Conservation (phyloP, 2,888 invertebrate genomes). For the Drosophila dives region DNA sequence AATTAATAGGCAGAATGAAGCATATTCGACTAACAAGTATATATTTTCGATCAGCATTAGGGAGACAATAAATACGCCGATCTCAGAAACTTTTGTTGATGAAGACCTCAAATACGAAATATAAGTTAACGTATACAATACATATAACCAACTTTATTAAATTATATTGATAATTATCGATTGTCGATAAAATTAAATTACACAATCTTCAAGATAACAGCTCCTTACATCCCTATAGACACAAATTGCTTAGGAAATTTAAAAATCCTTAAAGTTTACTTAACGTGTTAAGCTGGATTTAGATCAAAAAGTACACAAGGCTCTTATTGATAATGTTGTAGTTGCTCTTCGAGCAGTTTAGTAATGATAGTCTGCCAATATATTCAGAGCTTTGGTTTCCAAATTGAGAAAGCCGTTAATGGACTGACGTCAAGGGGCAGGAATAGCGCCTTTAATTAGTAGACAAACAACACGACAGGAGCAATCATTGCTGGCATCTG, state of each 20-base stretch:
- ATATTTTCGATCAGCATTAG: background rate
- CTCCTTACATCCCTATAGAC: background rate
- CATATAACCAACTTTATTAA: background rate
- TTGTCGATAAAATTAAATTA: background rate
- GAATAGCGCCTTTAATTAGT: slow-evolving; percentile 73
- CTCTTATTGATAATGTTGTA: background rate
- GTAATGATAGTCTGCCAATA: slow-evolving; percentile 3
- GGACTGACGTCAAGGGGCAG: slow-evolving; percentile 63
- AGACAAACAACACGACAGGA: slow-evolving; percentile 49
- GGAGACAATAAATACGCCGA: background rate
- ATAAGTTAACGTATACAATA: background rate
- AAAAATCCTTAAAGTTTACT: background rate
- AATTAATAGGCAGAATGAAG: background rate
- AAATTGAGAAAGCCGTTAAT: slow-evolving; percentile 47
- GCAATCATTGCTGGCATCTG: slow-evolving; percentile 33
- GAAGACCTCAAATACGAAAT: too few relatives aligned
- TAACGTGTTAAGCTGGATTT: background rate
- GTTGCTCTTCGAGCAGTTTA: background rate
- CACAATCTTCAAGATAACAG: background rate
- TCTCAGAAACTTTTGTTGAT: background rate
- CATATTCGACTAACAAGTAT: background rate
- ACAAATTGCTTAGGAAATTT: background rate
- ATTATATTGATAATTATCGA: background rate
- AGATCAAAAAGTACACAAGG: background rate
- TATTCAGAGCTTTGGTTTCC: slow-evolving; percentile 19